Conservation (phyloP, 2,113 vertebrate genomes). For the Xenopus borealis region DNA sequence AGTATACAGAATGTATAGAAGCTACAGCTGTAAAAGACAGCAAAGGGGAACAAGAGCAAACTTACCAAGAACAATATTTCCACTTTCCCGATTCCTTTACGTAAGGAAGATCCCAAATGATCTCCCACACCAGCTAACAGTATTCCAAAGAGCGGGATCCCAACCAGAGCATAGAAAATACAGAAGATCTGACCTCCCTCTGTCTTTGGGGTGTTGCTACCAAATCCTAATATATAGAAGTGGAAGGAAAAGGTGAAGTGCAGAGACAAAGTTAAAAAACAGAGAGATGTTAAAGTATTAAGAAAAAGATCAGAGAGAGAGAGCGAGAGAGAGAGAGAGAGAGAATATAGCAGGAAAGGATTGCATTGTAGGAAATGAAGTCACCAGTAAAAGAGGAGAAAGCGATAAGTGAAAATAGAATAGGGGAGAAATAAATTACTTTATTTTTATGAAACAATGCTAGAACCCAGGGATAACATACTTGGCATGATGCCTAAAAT, state of each 20-base stretch:
- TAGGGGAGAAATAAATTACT: too few species aligned
- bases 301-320: too few species aligned
- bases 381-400: too few species aligned
- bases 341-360: background rate
- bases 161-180: constrained; percentile 84
- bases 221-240: constrained; percentile 71
- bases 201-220: constrained; percentile 80
- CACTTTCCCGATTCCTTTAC: constrained; percentile 78
- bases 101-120: constrained; percentile 79
- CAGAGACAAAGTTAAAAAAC: background rate
- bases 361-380: too few species aligned
- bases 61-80: constrained; percentile 86
- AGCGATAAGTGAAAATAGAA: too few species aligned
- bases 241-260: background rate
- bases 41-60: background rate
- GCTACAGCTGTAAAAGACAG: too few species aligned
- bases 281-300: background rate
- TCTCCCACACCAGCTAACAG: constrained; percentile 86
- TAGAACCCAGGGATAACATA: too few species aligned
- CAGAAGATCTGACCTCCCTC: constrained; percentile 78
- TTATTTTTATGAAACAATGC: too few species aligned
- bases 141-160: constrained; percentile 88
- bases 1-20: too few species aligned
- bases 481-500: too few species aligned
- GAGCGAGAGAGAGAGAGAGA: too few species aligned